Evolutionary conservation across 2,888 invertebrate genomes (phyloP).

Genomic region (Psylliodes chrysocephalus): DNA sequence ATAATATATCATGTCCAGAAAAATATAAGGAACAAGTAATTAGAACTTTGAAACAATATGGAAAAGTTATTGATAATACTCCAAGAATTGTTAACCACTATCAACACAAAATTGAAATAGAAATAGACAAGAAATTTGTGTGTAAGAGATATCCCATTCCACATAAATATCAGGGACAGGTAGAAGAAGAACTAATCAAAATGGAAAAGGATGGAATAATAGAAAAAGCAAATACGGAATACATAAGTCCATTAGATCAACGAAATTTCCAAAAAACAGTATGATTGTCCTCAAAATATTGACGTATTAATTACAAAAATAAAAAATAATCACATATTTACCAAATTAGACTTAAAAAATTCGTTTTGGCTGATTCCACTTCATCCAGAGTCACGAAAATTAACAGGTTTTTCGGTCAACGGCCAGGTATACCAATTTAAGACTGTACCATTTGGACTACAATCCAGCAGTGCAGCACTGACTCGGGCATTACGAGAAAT

Average conservation of each 20-base stretch:
- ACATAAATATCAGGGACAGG: constrained; percentile 7
- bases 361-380: neutral
- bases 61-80: too few species aligned
- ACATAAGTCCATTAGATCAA: constrained; percentile 2
- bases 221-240: neutral
- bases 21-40: too few species aligned
- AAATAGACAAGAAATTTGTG: too few species aligned
- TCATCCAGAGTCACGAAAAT: neutral
- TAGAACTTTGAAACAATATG: too few species aligned
- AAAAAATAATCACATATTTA: neutral
- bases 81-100: too few species aligned
- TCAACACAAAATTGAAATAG: too few species aligned
- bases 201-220: constrained; percentile 16
- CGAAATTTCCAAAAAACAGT: constrained; percentile 1
- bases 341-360: neutral
- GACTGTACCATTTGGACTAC: constrained; percentile 11
- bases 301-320: constrained; percentile 13
- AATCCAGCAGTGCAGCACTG: constrained; percentile 2
- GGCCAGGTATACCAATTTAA: constrained; percentile 10
- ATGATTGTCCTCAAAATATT: constrained; percentile 9
- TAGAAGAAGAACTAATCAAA: neutral
- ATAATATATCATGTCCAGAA: too few species aligned
- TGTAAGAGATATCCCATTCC: constrained; percentile 16
- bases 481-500: constrained; percentile 1
- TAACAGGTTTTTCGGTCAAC: constrained; percentile 2